Evolutionary conservation across 1,140 invertebrate genomes (phyloP).

Genomic region (Dendrolimus punctatus): DNA sequence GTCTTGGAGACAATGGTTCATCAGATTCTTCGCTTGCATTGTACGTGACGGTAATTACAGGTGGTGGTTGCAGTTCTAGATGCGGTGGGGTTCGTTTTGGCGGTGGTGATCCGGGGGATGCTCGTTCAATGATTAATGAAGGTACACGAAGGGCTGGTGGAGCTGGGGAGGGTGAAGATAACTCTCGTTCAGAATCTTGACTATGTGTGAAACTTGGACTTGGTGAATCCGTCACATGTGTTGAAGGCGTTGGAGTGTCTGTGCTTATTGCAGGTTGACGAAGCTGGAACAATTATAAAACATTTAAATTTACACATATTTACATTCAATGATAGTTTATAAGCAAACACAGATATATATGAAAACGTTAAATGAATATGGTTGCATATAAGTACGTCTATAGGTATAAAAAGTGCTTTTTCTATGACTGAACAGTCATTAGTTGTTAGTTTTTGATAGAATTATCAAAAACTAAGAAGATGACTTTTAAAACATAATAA

Average conservation of each 20-base stretch:
- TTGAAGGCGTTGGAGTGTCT: slow-evolving; percentile 60
- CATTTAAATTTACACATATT: background rate
- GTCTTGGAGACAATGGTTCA: slow-evolving; percentile 75
- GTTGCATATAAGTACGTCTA: too few relatives aligned
- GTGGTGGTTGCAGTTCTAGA: slow-evolving; percentile 78
- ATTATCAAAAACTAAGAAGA: too few relatives aligned
- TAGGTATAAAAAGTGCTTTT: too few relatives aligned
- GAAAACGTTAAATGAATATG: too few relatives aligned
- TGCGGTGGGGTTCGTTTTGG: slow-evolving; percentile 74
- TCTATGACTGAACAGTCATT: too few relatives aligned
- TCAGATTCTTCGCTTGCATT: slow-evolving; percentile 85
- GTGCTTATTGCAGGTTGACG: slow-evolving; percentile 63
- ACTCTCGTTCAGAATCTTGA: slow-evolving; percentile 62
- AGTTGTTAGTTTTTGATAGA: too few relatives aligned
- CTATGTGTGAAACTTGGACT: slow-evolving; percentile 65
- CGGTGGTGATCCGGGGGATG: slow-evolving; percentile 78
- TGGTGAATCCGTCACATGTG: slow-evolving; percentile 62
- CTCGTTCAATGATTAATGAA: slow-evolving; percentile 74
- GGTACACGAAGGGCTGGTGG: slow-evolving; percentile 73
- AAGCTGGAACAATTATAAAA: slow-evolving; percentile 45
- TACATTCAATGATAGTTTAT: background rate
- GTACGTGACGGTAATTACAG: slow-evolving; percentile 82
- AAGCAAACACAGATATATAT: too few relatives aligned
- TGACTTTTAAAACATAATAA: too few relatives aligned
- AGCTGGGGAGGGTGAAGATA: slow-evolving; percentile 55